phyloP scores from a whole-genome alignment of 2,888 invertebrate species.

The Portevinia maculata region DNA sequence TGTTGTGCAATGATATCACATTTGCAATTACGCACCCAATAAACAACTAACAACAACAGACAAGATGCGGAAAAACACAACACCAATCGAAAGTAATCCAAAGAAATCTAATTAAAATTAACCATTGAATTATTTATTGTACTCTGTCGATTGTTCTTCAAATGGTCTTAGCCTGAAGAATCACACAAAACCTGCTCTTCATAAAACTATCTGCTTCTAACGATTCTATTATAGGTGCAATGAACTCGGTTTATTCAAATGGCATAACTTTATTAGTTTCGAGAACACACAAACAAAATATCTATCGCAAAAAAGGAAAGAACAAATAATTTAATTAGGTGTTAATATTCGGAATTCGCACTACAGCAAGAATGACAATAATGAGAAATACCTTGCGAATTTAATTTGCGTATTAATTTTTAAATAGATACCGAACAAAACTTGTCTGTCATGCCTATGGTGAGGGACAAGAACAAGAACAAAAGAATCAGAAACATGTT shows the following conservation, averaged over 20 bases:
- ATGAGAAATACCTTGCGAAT: not conserved
- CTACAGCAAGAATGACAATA: too few species aligned
- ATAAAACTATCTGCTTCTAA: slow-evolving; percentile 24
- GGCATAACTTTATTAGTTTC: slow-evolving; percentile 44
- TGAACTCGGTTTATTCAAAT: slow-evolving; percentile 64
- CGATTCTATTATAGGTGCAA: slow-evolving; percentile 56
- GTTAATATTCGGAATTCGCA: slow-evolving; percentile 15
- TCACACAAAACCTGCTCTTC: slow-evolving; percentile 53
- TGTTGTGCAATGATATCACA: not conserved
- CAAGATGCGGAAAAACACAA: slow-evolving; percentile 1
- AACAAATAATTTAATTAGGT: slow-evolving; percentile 14
- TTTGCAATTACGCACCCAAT: not conserved
- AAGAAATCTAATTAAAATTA: slow-evolving; percentile 30
- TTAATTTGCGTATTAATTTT: slow-evolving; percentile 38
- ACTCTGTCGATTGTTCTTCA: slow-evolving; percentile 27
- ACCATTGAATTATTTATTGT: slow-evolving; percentile 19
- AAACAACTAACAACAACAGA: not conserved
- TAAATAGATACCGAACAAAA: slow-evolving; percentile 28
- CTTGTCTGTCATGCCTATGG: not conserved
- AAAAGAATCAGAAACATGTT: slow-evolving; percentile 21
- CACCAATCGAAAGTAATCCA: not conserved
- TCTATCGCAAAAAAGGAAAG: not conserved
- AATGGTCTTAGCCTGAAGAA: slow-evolving; percentile 23
- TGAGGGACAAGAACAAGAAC: slow-evolving; percentile 12
- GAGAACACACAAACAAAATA: slow-evolving; percentile 20